Base-by-base conservation (phyloP, 2,888 invertebrate species). In the Homarus gammarus region DNA sequence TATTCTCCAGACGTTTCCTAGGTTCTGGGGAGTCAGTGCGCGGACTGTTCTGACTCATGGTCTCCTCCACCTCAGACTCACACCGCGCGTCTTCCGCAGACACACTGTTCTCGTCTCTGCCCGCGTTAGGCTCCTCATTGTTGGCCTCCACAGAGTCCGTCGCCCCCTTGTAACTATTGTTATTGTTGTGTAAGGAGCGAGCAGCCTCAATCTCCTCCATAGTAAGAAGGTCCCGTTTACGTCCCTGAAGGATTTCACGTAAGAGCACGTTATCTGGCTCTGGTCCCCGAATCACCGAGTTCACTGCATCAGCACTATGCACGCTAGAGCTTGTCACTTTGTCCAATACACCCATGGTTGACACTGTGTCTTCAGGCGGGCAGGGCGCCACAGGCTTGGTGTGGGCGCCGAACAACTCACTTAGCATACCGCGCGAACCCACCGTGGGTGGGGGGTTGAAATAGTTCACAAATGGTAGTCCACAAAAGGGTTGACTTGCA, bases 1-100 rank as follows among this genome's bases (percentile, higher is more conserved):
- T 98, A 94, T 98, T 98, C 95, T 99, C 98, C 92, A 98, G 98
- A 93, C 98, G 96, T 93, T 98, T 96, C 94, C 98, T 98, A 93
- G 97, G 96, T n/a, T 90, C 90, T 36, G 84, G 84, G 36, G 84
- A 84, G 79, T 87, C 87, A 27, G 87, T 82, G 75, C 75, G 82
- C 40, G 82, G 82, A 49, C 82, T 82, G 82, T 84, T 84, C 51
- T 91, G 86, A 68, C 82, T 86, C 75, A 87, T 81, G 75, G 90
- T 90, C 51, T 92, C 92, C 64, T 88, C 92, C 44, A 75, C 86
- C 38, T 91, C 92, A 10, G 87, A 84, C 33, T 91, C 92, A 51
- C 87, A 90, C 51, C 87, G 90, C 36, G 84, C 44, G 83, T 91
- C 90, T 68, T 88, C 85, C 73, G 87, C 87, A 12, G 87, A 81